Evolutionary conservation across 2,113 vertebrate genomes (phyloP), one percentile per base, ranked within the genome.

Genomic region (Entosphenus tridentatus): DNA sequence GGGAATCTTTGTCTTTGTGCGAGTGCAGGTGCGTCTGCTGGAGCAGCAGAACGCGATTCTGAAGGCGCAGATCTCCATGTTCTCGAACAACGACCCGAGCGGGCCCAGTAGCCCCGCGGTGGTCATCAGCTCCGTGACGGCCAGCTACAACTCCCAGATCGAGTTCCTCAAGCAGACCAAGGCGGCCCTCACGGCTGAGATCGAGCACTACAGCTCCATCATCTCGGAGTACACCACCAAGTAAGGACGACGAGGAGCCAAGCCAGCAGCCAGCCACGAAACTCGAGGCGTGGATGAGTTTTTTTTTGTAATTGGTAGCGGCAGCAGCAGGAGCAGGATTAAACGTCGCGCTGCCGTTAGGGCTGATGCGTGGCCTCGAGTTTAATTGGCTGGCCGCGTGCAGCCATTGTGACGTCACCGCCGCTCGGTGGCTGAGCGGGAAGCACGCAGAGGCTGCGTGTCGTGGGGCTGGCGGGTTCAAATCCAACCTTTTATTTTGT

Each of bases 11-110:
- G 6, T n/a, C 59, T 14, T 57, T 58, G 12, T 58, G 57, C 3
- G n/a, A 57, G 57, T 69, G 55, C 69, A 80, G 78, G 77, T 78
- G 13, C 73, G 79, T 2, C 72, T 70, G 10, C 73, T 80, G 67
- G 79, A 80, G 68, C 79, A 80, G 57, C 77, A 78, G 54, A 79
- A 80, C 11, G 76, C 79, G 11, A 72, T 79, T 4, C 75, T 80
- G 62, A 78, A 72, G 70, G 77, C 78, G 57, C 79, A 80, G 73
- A 80, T 79, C 71, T 73, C 76, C 17, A 77, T 80, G 74, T 79
- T 77, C 74, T 79, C 76, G 67, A 77, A 77, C 70, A 76, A 75
- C 8, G 77, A 77, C 56, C 76, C 78, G 56, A 73, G 74, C 1
- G 77, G 73, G 18, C 74, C 77, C 7, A 76, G 73, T 56, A 77